Evolutionary conservation across 2,888 invertebrate species (phyloP), one percentile per base, ranked within the genome.

Genomic region (Lithophane ornitopus): DNA sequence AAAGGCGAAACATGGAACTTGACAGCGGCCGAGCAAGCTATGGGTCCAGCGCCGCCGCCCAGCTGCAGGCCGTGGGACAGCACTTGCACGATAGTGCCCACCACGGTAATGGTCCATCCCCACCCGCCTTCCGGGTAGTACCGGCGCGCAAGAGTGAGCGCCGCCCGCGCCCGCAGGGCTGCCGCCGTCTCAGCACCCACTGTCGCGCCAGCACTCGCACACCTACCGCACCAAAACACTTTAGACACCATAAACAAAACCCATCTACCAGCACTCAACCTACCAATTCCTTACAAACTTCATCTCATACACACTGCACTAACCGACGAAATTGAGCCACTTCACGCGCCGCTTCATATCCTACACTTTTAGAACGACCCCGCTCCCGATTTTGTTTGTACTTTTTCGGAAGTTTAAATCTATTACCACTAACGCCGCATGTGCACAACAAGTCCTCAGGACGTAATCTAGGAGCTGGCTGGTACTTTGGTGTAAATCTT

Each of bases 61-160:
- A 98, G 97, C 91, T 98, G 98, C 72, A 98, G 94, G 12, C 98
- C 98, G 88, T 98, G 98, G 68, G 97, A 97, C 69, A 98, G 94
- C 70, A 98, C 94, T 91, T 98, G 98, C 39, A 98, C 98, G 76
- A 98, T 94, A 44, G 98, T 97, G 41, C 98, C 97, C 84, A 98
- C 98, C 71, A 97, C 97, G 67, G 98, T 97, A 78, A 98, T 97
- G 70, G 98, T 97, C 98, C 98, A 98, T 26, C 98, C 98, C 98
- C 98, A 98, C 22, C 98, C 98, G 6, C 98, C 98, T 95, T 98
- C 98, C 7, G 98, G 98, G 93, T 98, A 98, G 95, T 98, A 98
- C 88, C 98, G 98, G 52, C 98, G 97, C 75, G 97, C 97, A 65
- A 98, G 96, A 65, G 98, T 97, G 70, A 97, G 95, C 16, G 97